phyloP scores from a whole-genome alignment of 2,797 vertebrate genomes.

The Fistularia commersonii region DNA sequence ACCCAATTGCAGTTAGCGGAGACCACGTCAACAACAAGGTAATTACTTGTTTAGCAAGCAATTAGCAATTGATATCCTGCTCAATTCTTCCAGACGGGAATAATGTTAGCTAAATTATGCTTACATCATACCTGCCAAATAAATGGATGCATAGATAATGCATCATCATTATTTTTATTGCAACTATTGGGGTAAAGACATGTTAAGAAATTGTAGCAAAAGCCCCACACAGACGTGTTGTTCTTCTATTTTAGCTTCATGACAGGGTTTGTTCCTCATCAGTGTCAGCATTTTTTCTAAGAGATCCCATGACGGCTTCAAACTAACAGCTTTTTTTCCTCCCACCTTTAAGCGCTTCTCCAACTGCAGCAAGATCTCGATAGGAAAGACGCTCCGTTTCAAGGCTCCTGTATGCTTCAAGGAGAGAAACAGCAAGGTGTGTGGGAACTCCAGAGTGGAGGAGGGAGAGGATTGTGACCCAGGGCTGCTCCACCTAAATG shows the following conservation, averaged over 20 bases:
- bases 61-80: too few relatives aligned
- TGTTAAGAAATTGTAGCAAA: too few relatives aligned
- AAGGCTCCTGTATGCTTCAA: constrained; percentile 91
- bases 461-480: constrained; percentile 94
- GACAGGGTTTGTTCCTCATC: not conserved
- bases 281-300: not conserved
- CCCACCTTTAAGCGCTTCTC: constrained; percentile 84
- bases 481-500: constrained; percentile 84
- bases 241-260: not conserved
- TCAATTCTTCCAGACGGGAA: too few relatives aligned
- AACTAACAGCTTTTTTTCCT: constrained; percentile 2
- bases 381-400: constrained; percentile 84
- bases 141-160: too few relatives aligned
- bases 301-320: too few relatives aligned
- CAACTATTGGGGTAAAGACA: too few relatives aligned
- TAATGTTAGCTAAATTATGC: too few relatives aligned
- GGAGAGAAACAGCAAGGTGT: constrained; percentile 91
- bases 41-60: constrained; percentile 4
- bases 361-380: constrained; percentile 91
- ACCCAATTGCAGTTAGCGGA: constrained; percentile 96
- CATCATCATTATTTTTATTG: too few relatives aligned
- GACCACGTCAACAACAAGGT: constrained; percentile 98
- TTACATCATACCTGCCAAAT: too few relatives aligned
- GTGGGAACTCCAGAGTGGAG: constrained; percentile 96
- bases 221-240: too few relatives aligned